Conservation (phyloP, 2,113 vertebrate genomes). For the Boleophthalmus pectinirostris region DNA sequence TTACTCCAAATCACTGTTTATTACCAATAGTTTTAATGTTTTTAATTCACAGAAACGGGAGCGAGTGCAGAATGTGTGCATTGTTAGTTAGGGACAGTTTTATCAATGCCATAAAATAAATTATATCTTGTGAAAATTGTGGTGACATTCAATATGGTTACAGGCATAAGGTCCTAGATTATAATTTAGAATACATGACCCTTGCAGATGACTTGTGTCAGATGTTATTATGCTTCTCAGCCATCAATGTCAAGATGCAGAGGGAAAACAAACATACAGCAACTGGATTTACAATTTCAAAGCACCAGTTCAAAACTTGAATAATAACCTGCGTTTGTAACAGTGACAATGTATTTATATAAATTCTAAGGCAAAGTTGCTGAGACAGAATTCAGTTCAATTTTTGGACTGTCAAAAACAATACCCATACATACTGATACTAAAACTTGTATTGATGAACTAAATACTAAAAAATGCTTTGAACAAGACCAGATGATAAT, state of each 20-base stretch:
- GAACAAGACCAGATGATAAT: too few species aligned
- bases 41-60: neutral
- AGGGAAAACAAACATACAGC: neutral
- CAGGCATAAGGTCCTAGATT: conserved; percentile 24
- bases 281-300: neutral
- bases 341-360: too few species aligned
- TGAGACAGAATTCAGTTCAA: too few species aligned
- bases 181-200: conserved; percentile 33
- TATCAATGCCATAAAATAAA: conserved; percentile 1
- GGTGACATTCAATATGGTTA: conserved; percentile 24
- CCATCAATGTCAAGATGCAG: conserved; percentile 6
- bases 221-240: conserved; percentile 25
- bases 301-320: too few species aligned
- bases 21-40: neutral
- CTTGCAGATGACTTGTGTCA: conserved; percentile 23
- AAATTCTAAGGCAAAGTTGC: too few species aligned
- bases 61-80: neutral
- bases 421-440: too few species aligned
- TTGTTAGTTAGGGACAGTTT: neutral
- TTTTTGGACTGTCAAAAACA: too few species aligned
- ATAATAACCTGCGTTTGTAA: too few species aligned
- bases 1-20: neutral
- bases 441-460: too few species aligned
- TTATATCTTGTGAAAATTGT: conserved; percentile 15
- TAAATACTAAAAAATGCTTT: too few species aligned